Percentiles rank a stretch among this genome's conserved stretches.
phyloP scores from a whole-genome alignment of 1,140 invertebrate genomes.

The Eumeta japonica region DNA sequence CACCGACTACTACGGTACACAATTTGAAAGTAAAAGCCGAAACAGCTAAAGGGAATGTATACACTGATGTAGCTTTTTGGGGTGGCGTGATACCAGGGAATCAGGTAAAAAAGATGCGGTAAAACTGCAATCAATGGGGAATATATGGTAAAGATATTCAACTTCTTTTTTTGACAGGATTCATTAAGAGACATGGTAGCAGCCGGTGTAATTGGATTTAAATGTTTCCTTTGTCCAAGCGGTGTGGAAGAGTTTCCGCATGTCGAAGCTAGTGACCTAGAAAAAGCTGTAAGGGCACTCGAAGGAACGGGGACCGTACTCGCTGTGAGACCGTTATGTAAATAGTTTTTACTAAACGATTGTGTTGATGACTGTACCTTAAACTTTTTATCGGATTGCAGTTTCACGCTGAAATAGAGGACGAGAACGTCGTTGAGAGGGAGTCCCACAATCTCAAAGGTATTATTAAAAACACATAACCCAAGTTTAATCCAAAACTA shows the following conservation, averaged over 20 bases:
- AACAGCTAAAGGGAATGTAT: slow-evolving; percentile 62
- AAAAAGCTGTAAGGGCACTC: slow-evolving; percentile 57
- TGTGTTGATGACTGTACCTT: background rate
- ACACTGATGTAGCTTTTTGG: slow-evolving; percentile 75
- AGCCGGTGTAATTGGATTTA: slow-evolving; percentile 71
- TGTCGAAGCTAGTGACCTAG: slow-evolving; percentile 59
- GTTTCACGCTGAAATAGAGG: slow-evolving; percentile 69
- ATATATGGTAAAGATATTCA: background rate
- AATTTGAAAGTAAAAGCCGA: slow-evolving; percentile 62
- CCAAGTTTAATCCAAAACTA: too few relatives aligned
- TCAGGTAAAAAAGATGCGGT: slow-evolving; percentile 53
- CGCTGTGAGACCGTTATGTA: slow-evolving; percentile 51
- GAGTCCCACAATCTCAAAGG: too few relatives aligned
- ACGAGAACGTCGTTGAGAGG: slow-evolving; percentile 18
- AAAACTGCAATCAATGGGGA: background rate
- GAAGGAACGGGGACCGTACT: slow-evolving; percentile 59
- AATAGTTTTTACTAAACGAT: slow-evolving; percentile 5
- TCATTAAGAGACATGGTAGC: slow-evolving; percentile 61
- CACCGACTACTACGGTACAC: slow-evolving; percentile 65
- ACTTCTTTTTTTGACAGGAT: slow-evolving; percentile 45
- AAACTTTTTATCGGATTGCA: slow-evolving; percentile 30
- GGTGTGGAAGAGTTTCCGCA: slow-evolving; percentile 67
- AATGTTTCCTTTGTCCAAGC: slow-evolving; percentile 70
- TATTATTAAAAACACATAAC: too few relatives aligned
- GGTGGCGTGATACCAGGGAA: slow-evolving; percentile 69